Base-by-base conservation (phyloP, 1,140 invertebrate genomes). In the Drosophila arizonae region DNA sequence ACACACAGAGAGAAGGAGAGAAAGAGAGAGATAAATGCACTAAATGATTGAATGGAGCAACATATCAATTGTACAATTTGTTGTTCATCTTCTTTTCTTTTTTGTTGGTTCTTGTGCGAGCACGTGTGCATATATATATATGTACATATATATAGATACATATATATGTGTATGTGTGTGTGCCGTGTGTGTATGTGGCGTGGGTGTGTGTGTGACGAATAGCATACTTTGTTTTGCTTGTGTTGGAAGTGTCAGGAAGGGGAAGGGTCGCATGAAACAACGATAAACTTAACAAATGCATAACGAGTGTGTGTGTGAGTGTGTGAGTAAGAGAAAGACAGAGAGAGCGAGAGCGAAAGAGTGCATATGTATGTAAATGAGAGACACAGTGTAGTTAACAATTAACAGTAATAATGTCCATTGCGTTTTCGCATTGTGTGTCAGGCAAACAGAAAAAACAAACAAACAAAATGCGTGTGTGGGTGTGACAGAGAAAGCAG, bases 21-120 rank as follows among this genome's bases (percentile, higher is more conserved):
- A 81, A 64, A 77, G 60, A 84, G 77, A 85, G 67, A 85, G 81
- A 85, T 81, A 85, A 86, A 85, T 86, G 77, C 74, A 85, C 81
- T 75, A 86, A 86, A 81, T 86, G 81, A 85, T 77, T 74, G 76
- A 81, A 87, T 78, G 69, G 76, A 56, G 71, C 64, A 66, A 66
- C 69, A 69, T 63, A 63, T 68, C 71, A 61, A 52, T 70, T 66
- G 41, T 39, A 39, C 36, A 39, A 13, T 39, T 66, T 67, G 8
- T 67, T 62, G 21, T 75, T 72, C 30, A 4, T 50, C 58, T 71
- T 54, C 39, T 63, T 66, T 41, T 36, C 43, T n/a, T 67, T 72
- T 45, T 41, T 61, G 8, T 72, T 74, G 50, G 51, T 41, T 61
- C 10, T 72, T 74, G 50, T 52, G 51, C 48, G 48, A 54, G 50